Base-by-base conservation (phyloP, 2,888 invertebrate species). In the Drosophila engyochracea region DNA sequence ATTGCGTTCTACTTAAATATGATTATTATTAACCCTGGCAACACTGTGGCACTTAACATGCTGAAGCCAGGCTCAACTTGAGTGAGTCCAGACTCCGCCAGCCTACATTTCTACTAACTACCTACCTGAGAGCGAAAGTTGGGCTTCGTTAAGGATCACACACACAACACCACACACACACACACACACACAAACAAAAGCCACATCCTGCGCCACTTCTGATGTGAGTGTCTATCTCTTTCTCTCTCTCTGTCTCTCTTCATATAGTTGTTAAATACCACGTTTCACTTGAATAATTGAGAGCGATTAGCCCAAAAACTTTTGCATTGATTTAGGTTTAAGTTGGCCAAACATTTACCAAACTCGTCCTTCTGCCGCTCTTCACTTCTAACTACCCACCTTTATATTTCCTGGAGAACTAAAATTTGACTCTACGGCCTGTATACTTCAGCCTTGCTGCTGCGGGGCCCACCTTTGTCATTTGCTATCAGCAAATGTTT, bases 221-320 rank as follows among this genome's bases (percentile, higher is more conserved):
- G 49, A 71, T 47, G 66, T 80, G 70, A 74, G 74, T 70, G 58
- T 58, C 64, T 66, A 37, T 37, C 49, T 37, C 64, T 83, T 66
- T 3, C 16, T 3, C 1, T 10, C 9, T 16, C 16, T 39, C 37
- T 65, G 61, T 58, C 49, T 33, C 54, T 39, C 52, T 85, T 88
- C 91, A 91, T 90, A 91, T 85, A 89, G 86, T 91, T 92, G 92
- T 91, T 91, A 91, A 91, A 91, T 89, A 85, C 91, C 92, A 92
- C 91, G 91, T 92, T 92, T 89, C 92, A 90, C 91, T 91, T 91
- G 91, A 92, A 91, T 91, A 91, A 91, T 91, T 91, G 91, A 90
- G 91, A 92, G 87, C 91, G 91, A 91, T 91, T 91, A 91, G 92
- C 89, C 90, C 82, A 77, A 85, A 91, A 92, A 92, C 92, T 90